These are phyloP conservation scores for Achroia grisella DNA, from an alignment of 1,140 invertebrate genomes.

Conservation along the genomic window DNA sequence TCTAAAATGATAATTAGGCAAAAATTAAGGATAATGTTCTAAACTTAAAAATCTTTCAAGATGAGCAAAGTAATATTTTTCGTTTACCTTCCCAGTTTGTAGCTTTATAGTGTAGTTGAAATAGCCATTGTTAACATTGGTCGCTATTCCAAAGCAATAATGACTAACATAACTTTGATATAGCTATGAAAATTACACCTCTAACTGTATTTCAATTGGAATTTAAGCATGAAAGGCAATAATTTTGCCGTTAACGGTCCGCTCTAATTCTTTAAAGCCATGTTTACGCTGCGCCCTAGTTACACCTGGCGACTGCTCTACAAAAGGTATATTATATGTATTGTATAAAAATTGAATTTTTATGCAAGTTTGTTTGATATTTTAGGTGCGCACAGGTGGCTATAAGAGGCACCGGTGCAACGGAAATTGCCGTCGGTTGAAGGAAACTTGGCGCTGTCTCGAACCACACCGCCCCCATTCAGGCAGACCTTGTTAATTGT, in stretches of 20 bases:
- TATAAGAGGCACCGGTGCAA: conserved; percentile 37
- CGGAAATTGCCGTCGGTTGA: conserved; percentile 44
- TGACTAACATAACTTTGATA: too few species aligned
- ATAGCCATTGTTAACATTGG: too few species aligned
- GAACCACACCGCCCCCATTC: conserved; percentile 15
- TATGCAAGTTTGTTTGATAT: conserved; percentile 30
- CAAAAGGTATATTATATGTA: too few species aligned
- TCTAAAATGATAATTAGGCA: too few species aligned
- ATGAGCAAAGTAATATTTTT: too few species aligned
- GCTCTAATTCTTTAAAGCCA: conserved; percentile 23
- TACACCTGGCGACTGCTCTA: conserved; percentile 14
- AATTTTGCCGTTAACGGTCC: conserved; percentile 16
- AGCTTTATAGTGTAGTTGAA: too few species aligned
- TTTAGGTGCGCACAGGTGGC: conserved; percentile 37
- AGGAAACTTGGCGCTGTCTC: conserved; percentile 23
- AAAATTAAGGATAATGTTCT: too few species aligned
- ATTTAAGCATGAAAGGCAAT: conserved; percentile 10
- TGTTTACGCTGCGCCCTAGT: conserved; percentile 6
- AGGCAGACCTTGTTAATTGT: conserved; percentile 32
- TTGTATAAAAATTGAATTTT: not conserved
- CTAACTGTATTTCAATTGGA: too few species aligned
- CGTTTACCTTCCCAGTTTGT: too few species aligned
- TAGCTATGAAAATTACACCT: too few species aligned
- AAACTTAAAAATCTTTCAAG: too few species aligned
- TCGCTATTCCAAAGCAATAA: too few species aligned